phyloP scores from a whole-genome alignment of 2,113 vertebrate species.

The Ictalurus furcatus region DNA sequence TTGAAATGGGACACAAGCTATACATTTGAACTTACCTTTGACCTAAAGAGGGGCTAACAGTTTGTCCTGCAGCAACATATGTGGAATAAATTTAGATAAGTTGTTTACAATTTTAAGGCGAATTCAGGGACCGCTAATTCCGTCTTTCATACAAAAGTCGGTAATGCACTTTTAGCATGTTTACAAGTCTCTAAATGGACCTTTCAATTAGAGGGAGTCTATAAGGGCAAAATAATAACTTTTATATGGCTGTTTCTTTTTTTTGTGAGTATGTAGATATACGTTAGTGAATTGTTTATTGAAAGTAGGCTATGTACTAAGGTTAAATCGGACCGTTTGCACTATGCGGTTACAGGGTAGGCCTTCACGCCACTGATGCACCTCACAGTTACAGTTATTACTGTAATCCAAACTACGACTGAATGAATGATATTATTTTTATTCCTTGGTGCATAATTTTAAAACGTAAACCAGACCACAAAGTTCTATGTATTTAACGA shows the following conservation, averaged over 20 bases:
- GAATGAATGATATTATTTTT: slow-evolving; percentile 15
- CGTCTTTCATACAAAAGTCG: slow-evolving; percentile 36
- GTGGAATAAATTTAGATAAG: not conserved
- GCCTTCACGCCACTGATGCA: slow-evolving; percentile 27
- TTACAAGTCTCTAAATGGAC: slow-evolving; percentile 55
- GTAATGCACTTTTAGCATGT: slow-evolving; percentile 61
- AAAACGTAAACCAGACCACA: not conserved
- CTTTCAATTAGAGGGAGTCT: slow-evolving; percentile 59
- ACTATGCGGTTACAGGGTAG: slow-evolving; percentile 80
- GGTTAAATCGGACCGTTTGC: slow-evolving; percentile 63
- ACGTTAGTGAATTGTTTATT: slow-evolving; percentile 37
- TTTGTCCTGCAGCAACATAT: not conserved
- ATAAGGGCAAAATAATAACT: slow-evolving; percentile 12
- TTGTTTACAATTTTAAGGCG: slow-evolving; percentile 17
- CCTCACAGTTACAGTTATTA: not conserved
- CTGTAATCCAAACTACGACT: not conserved
- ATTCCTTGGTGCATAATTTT: not conserved
- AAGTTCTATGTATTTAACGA: slow-evolving; percentile 3
- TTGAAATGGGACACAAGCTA: slow-evolving; percentile 5
- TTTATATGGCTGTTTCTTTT: slow-evolving; percentile 30
- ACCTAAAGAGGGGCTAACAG: not conserved
- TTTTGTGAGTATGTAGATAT: slow-evolving; percentile 30
- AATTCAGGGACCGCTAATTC: slow-evolving; percentile 50
- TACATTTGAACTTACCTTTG: not conserved
- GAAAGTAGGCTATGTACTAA: slow-evolving; percentile 54